phyloP scores from a whole-genome alignment of 2,888 invertebrate species.

The Drosophila pseudotakahashii region DNA sequence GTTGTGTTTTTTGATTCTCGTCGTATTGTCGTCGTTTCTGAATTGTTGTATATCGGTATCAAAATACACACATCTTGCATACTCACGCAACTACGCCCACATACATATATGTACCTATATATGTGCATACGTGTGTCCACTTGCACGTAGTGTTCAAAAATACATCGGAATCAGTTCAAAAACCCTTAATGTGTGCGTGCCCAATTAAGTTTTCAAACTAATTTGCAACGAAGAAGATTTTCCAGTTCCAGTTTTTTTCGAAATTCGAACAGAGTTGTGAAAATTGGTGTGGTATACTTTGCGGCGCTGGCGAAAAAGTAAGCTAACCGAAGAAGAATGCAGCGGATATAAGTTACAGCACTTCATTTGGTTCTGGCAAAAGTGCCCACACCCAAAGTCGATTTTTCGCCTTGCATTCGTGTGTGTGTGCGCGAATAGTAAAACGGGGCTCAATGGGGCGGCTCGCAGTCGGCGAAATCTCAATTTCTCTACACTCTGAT shows the following conservation, averaged over 20 bases:
- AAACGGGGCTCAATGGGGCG: conserved; percentile 68
- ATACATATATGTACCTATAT: conserved; percentile 1
- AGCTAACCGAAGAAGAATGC: conserved; percentile 35
- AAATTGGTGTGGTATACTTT: conserved; percentile 52
- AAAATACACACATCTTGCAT: conserved; percentile 68
- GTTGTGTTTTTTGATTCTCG: conserved; percentile 84
- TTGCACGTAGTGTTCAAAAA: conserved; percentile 36
- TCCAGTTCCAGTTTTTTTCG: conserved; percentile 23
- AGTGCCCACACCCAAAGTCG: conserved; percentile 77
- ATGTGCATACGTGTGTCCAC: conserved; percentile 30
- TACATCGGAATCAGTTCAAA: conserved; percentile 61
- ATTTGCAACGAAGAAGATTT: conserved; percentile 58
- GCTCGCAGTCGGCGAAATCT: conserved; percentile 45
- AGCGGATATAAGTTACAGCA: conserved; percentile 27
- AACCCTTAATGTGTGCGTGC: conserved; percentile 59
- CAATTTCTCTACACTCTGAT: conserved; percentile 75
- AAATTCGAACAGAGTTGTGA: conserved; percentile 29
- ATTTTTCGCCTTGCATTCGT: conserved; percentile 60
- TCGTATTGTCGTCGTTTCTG: conserved; percentile 79
- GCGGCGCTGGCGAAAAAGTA: conserved; percentile 59
- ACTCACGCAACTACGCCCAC: conserved; percentile 50
- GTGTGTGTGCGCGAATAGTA: conserved; percentile 57
- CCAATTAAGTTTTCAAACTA: conserved; percentile 51
- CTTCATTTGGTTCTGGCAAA: conserved; percentile 24
- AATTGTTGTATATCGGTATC: conserved; percentile 79